Evolutionary conservation across 1,140 invertebrate genomes (phyloP).

Genomic region (Drosophila tropicalis): DNA sequence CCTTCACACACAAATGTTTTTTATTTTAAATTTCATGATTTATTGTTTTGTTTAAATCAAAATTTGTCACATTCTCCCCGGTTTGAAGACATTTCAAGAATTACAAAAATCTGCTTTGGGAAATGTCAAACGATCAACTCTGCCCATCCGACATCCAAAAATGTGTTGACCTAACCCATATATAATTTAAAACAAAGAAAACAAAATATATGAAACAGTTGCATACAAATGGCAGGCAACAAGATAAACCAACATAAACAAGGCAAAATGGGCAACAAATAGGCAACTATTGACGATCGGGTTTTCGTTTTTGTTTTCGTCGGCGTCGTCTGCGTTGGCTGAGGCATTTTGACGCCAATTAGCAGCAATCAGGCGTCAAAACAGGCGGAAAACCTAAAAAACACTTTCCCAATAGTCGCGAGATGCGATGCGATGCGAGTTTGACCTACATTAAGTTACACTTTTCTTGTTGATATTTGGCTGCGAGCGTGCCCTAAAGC

Average conservation of each 20-base stretch:
- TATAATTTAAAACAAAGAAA: slow-evolving; percentile 44
- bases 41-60: slow-evolving; percentile 34
- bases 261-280: slow-evolving; percentile 46
- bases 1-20: neutral
- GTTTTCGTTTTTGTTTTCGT: slow-evolving; percentile 25
- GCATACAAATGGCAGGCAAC: slow-evolving; percentile 65
- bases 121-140: slow-evolving; percentile 31
- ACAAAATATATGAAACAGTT: slow-evolving; percentile 53
- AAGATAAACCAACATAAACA: slow-evolving; percentile 53
- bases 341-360: slow-evolving; percentile 74
- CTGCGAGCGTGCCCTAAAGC: slow-evolving; percentile 43
- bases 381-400: slow-evolving; percentile 57
- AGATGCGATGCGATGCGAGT: slow-evolving; percentile 30
- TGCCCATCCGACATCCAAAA: slow-evolving; percentile 19
- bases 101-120: slow-evolving; percentile 22
- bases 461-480: slow-evolving; percentile 32
- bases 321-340: slow-evolving; percentile 43
- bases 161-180: slow-evolving; percentile 75
- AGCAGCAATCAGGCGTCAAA: slow-evolving; percentile 76
- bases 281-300: slow-evolving; percentile 44
- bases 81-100: slow-evolving; percentile 49
- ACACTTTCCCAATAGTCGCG: slow-evolving; percentile 66
- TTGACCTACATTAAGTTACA: slow-evolving; percentile 64
- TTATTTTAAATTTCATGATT: slow-evolving; percentile 53
- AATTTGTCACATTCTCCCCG: slow-evolving; percentile 30